These are phyloP conservation scores for Arvicanthis niloticus DNA, from an alignment of 2,113 vertebrate genomes.

Conservation along the genomic window DNA sequence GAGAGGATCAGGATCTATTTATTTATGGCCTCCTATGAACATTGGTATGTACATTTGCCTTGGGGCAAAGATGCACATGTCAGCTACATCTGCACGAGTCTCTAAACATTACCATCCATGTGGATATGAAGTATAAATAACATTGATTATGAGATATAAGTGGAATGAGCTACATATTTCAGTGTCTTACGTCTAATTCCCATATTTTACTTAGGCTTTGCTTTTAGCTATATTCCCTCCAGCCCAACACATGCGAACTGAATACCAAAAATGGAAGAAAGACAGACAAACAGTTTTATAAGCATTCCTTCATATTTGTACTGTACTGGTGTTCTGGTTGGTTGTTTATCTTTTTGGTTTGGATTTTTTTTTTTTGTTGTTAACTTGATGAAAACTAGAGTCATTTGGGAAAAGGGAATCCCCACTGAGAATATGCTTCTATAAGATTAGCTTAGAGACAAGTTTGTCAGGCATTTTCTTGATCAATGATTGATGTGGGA, in stretches of 20 bases:
- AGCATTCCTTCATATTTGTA: constrained; percentile 3
- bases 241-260: constrained; percentile 16
- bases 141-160: constrained; percentile 43
- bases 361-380: not conserved
- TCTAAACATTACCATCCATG: constrained; percentile 16
- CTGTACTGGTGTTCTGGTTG: not conserved
- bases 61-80: constrained; percentile 59
- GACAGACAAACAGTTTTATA: not conserved
- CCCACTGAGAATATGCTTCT: not conserved
- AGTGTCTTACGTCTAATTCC: constrained; percentile 56
- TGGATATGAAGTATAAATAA: constrained; percentile 48
- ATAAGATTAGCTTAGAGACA: not conserved
- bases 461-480: not conserved
- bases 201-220: constrained; percentile 36
- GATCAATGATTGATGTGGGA: too few relatives aligned
- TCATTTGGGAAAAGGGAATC: not conserved
- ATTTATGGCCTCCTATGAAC: constrained; percentile 20
- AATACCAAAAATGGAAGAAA: constrained; percentile 50
- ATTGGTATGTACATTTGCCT: constrained; percentile 34
- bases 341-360: too few relatives aligned
- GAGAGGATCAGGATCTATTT: constrained; percentile 45
- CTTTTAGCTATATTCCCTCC: constrained; percentile 37
- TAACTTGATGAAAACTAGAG: not conserved
- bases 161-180: constrained; percentile 53
- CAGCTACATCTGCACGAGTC: constrained; percentile 42